Evolutionary conservation across 23 tunicate species (phyloP).

Genomic region (Clavelina lepadiformis): DNA sequence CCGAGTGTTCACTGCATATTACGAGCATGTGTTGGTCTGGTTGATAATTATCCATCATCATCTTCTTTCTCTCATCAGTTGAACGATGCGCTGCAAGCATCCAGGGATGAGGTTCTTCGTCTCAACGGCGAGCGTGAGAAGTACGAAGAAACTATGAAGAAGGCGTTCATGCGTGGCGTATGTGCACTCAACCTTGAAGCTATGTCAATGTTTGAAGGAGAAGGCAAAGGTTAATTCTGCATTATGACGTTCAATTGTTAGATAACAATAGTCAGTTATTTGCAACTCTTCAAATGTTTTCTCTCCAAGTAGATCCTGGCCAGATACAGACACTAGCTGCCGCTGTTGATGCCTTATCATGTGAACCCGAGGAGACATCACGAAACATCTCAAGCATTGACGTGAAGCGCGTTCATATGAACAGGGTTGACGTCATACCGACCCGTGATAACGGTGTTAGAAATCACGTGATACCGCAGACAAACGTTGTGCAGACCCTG

Average conservation of each 20-base stretch:
- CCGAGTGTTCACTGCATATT: not conserved
- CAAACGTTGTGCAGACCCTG: too few species aligned
- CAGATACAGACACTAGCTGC: constrained; percentile 59
- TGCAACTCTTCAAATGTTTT: not conserved
- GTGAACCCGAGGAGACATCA: constrained; percentile 13
- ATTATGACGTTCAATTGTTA: not conserved
- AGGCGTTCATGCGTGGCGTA: constrained; percentile 99
- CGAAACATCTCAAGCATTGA: constrained; percentile 4
- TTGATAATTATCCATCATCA: too few species aligned
- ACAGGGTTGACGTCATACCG: not conserved
- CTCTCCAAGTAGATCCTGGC: constrained; percentile 15
- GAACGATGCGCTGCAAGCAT: constrained; percentile 34
- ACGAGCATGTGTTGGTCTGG: too few species aligned
- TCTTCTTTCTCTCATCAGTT: too few species aligned
- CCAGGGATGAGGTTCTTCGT: constrained; percentile 38
- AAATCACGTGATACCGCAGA: too few species aligned
- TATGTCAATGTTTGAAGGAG: constrained; percentile 75
- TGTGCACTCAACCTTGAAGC: constrained; percentile 99
- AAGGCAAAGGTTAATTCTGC: constrained; percentile 19
- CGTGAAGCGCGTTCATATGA: not conserved
- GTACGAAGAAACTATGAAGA: constrained; percentile 78
- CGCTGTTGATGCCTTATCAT: constrained; percentile 58
- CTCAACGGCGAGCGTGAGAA: constrained; percentile 65
- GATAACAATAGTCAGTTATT: not conserved
- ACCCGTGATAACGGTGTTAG: too few species aligned